Percentiles rank a stretch among this genome's conserved stretches.
Evolutionary conservation across 2,113 vertebrate species (phyloP).

Genomic region (Craseonycteris thonglongyai): DNA sequence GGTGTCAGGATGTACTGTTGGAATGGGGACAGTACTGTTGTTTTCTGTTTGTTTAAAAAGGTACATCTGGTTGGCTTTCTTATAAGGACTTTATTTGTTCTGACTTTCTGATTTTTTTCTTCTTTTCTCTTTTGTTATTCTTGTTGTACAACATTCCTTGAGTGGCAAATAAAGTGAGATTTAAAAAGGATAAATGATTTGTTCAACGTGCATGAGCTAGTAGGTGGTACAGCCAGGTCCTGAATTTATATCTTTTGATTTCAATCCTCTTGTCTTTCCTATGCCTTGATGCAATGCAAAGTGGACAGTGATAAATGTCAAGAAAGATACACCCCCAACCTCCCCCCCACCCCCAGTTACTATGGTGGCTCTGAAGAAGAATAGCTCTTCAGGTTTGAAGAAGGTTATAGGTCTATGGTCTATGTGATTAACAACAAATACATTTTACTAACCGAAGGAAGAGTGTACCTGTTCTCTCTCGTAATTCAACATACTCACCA

Average conservation of each 20-base stretch:
- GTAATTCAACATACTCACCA: neutral
- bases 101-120: neutral
- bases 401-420: neutral
- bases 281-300: neutral
- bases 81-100: neutral
- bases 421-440: neutral
- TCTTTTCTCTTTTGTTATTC: neutral
- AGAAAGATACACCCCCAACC: neutral
- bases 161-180: neutral
- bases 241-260: slow-evolving; percentile 27
- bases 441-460: neutral
- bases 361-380: neutral
- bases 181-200: slow-evolving; percentile 15
- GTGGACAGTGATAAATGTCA: neutral
- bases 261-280: neutral
- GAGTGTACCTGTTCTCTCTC: neutral
- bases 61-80: too few species aligned
- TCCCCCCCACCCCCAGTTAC: neutral
- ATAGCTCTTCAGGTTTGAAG: neutral
- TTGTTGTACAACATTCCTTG: neutral
- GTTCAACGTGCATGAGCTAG: neutral
- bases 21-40: too few species aligned
- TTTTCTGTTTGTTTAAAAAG: too few species aligned
- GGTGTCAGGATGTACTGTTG: too few species aligned
- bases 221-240: neutral